Evolutionary conservation across 1,140 invertebrate genomes (phyloP), one percentile per base, ranked within the genome.

Genomic region (Charaxes varanes): DNA sequence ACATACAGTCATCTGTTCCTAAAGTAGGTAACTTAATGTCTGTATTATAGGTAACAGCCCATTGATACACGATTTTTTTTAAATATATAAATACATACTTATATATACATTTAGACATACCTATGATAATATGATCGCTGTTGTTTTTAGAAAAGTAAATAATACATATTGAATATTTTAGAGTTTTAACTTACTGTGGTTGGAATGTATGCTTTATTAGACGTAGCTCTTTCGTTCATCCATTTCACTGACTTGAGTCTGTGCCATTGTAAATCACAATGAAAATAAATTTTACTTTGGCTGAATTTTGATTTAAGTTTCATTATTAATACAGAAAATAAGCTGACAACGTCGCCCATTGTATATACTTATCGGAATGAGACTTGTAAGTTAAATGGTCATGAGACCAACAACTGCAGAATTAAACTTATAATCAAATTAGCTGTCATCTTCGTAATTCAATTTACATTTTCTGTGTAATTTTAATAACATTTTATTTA

Each of bases 191-290:
- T 73, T 52, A 87, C 86, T 53, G 79, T 79, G n/a, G 86, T 88
- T 7, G 86, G 86, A 27, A 86, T 74, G 44, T 88, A 88, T 4
- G 86, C 86, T 53, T 77, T 85, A 52, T 87, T 86, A 4, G 85
- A 73, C 18, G 74, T 71, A 17, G 86, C 86, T 52, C 80, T 81
- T 33, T 76, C 78, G 55, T 88, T 88, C 78, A 87, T 88, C 86
- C 86, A 87, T 62, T 78, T 82, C 30, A 85, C 68, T n/a, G 55
- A 51, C 50, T 76, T 80, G 8, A 78, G 65, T 40, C 59, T 82
- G 33, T 76, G 65, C 77, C 74, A 79, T 6, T 74, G 77, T 30
- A 79, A 47, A 64, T 83, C 62, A 49, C 51, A 72, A 41, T 74
- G 69, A 41, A 78, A 80, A 69, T 69, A 76, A 55, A 83, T 53